Evolutionary conservation across 2,797 vertebrate genomes (phyloP).

Genomic region (Syngnathus rostellatus): DNA sequence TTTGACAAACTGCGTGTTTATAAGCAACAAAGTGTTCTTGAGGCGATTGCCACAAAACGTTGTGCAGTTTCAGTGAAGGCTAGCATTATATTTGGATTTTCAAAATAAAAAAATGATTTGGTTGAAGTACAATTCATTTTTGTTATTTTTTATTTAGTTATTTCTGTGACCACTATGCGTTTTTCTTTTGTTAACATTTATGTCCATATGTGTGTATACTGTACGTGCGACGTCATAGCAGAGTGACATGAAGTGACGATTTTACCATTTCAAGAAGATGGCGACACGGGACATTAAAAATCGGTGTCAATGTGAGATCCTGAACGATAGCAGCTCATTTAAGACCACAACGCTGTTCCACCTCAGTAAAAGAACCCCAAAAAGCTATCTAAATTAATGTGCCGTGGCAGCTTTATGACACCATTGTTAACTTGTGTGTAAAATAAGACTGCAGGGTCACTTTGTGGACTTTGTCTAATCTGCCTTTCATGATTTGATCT

Average conservation of each 20-base stretch:
- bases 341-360: not conserved
- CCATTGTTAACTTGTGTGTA: conserved; percentile 3
- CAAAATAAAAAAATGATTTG: too few species aligned
- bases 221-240: not conserved
- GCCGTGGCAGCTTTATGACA: conserved; percentile 2
- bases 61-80: too few species aligned
- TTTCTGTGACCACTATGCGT: too few species aligned
- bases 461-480: conserved; percentile 3
- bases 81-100: too few species aligned
- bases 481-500: conserved; percentile 5
- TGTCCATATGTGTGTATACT: not conserved
- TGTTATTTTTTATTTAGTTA: too few species aligned
- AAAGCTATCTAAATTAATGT: conserved; percentile 2
- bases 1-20: too few species aligned
- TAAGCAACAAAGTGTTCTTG: too few species aligned
- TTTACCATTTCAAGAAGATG: not conserved
- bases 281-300: not conserved
- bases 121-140: too few species aligned
- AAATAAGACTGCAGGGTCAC: not conserved
- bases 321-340: not conserved
- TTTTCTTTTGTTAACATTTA: not conserved
- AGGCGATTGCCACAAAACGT: too few species aligned
- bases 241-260: not conserved
- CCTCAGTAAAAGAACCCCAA: not conserved
- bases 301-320: not conserved